These are phyloP conservation scores for Cremastobaeus sp. DNA, from an alignment of 2,888 invertebrate species.

Conservation along the genomic window DNA sequence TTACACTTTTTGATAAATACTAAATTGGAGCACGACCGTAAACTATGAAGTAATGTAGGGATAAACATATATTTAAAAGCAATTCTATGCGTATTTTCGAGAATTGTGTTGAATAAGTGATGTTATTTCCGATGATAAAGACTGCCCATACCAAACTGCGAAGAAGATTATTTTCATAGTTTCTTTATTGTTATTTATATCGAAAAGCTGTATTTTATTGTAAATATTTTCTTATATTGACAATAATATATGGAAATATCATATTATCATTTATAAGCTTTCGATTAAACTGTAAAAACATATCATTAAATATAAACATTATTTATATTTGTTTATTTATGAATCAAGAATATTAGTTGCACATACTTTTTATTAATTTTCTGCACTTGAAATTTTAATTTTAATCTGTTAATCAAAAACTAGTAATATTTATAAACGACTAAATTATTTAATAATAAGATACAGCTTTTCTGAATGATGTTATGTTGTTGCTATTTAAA, in stretches of 20 bases:
- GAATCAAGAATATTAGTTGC: too few species aligned
- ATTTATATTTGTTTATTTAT: too few species aligned
- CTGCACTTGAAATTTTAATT: too few species aligned
- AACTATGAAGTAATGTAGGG: not conserved
- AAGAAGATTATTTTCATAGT: conserved; percentile 38
- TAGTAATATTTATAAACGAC: too few species aligned
- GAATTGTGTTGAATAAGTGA: conserved; percentile 21
- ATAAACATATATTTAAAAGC: conserved; percentile 1
- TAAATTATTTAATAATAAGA: too few species aligned
- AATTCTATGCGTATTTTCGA: conserved; percentile 29
- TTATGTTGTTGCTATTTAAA: not conserved
- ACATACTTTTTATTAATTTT: too few species aligned
- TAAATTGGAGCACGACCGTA: conserved; percentile 1
- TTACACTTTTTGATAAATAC: not conserved
- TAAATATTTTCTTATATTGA: too few species aligned
- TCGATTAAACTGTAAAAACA: too few species aligned
- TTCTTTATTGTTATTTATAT: conserved; percentile 23
- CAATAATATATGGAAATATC: too few species aligned
- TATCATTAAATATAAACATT: too few species aligned
- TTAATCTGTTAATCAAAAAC: too few species aligned
- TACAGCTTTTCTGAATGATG: conserved; percentile 5
- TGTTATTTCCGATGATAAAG: conserved; percentile 48
- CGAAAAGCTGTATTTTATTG: conserved; percentile 30
- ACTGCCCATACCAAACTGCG: conserved; percentile 60
- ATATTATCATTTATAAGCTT: too few species aligned